Evolutionary conservation across 2,888 invertebrate species (phyloP), one percentile per base, ranked within the genome.

Genomic region (Oegoconia quadripuncta): DNA sequence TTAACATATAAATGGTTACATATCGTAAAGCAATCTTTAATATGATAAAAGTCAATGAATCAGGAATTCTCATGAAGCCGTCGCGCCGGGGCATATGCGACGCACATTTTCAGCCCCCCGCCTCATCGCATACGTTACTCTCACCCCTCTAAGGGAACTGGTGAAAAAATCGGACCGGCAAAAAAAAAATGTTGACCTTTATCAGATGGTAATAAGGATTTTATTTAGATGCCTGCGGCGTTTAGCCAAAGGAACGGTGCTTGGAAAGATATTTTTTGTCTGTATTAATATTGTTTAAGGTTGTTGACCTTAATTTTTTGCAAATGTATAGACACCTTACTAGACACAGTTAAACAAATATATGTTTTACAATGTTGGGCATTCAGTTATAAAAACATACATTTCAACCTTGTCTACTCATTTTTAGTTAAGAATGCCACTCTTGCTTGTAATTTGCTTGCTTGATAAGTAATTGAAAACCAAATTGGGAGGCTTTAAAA

Each of bases 31-130:
- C 55, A 53, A 52, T 52, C 44, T 45, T 53, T 48, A 50, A 64
- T 61, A 65, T 55, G 59, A 66, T 64, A 70, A 44, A 72, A 68
- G 68, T 57, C 60, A 64, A 72, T 79, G 81, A 84, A 77, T 82
- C 82, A 78, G 73, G 73, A 74, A 77, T 81, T 83, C 84, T 80
- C 83, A 80, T 79, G 82, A 75, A 67, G 64, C 64, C 61, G 53
- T 61, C 59, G 52, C 62, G 63, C 62, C 52, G 48, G 56, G 63
- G 69, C 84, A 84, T 72, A 79, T 84, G 82, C 63, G 67, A 52
- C 72, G 61, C 83, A 83, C 86, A 76, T 82, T 81, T 72, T 53
- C 50, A 63, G 52, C 67, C 70, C 64, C 66, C 58, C 69, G 59
- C 59, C 62, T 50, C 62, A 51, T 44, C 57, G 37, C 58, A 46